Evolutionary conservation across 2,113 vertebrate species (phyloP), one percentile per base, ranked within the genome.

Genomic region (Equus przewalskii): DNA sequence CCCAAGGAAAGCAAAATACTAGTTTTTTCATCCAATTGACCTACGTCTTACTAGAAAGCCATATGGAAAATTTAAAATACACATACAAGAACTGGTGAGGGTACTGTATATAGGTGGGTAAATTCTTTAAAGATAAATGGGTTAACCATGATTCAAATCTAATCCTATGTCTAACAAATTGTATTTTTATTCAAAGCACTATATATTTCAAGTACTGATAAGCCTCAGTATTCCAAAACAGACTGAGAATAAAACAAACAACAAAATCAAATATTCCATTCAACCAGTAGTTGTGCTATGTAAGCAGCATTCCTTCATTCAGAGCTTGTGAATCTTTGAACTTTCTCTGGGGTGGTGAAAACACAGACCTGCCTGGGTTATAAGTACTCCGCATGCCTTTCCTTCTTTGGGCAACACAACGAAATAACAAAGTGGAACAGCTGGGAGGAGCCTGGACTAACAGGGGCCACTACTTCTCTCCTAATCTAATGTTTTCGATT

Each of bases 181-280:
- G 14, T 81, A 44, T 60, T 95, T 96, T 94, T 73, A 81, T 67
- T 67, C 84, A 73, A 90, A 95, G 60, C 54, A 65, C 46, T 91
- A 3, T 41, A 5, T 41, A 44, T 72, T 84, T 30, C 41, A 69
- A 75, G 49, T 62, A 92, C 28, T 83, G 76, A 84, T 49, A 70
- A 76, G 67, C 49, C 75, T 75, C 83, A 7, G n/a, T n/a, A 78
- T 54, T 56, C 30, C 54, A 88, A 95, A 96, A 93, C 10, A 90
- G 33, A 94, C 58, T 85, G 44, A 60, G 54, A 84, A 84, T 65
- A 76, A 88, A 94, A 89, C 41, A 70, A 91, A 62, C 33, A 89
- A 65, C 44, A 92, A 80, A 95, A 96, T 51, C 28, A 1, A 22
- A 79, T 83, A 28, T 16, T 67, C 14, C 88, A 88, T 49, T 83